Conservation (phyloP, 2,797 vertebrate species). For the Xiphorhynchus erythropygius region DNA sequence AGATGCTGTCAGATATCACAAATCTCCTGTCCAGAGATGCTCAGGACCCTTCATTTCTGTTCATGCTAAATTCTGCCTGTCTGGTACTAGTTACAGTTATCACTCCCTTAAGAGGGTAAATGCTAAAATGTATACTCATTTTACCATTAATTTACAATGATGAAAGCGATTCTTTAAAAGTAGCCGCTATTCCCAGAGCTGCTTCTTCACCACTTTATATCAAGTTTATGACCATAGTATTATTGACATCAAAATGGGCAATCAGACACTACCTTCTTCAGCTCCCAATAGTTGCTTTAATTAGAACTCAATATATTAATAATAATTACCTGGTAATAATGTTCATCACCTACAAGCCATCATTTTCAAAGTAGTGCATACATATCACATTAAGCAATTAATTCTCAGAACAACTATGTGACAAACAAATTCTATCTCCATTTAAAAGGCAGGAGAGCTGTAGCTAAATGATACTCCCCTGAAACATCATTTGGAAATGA, state of each 20-base stretch:
- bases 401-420: neutral
- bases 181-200: neutral
- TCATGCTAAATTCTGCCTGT: neutral
- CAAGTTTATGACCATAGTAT: neutral
- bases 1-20: neutral
- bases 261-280: neutral
- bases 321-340: neutral
- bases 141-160: neutral
- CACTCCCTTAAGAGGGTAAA: neutral
- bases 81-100: neutral
- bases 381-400: neutral
- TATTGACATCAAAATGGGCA: neutral
- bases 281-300: neutral
- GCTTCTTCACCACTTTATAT: neutral
- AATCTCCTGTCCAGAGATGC: neutral
- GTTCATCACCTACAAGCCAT: neutral
- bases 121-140: neutral
- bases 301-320: conserved; percentile 7
- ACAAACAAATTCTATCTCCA: neutral
- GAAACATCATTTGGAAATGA: neutral
- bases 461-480: neutral
- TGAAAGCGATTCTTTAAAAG: neutral
- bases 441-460: neutral
- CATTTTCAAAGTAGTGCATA: neutral
- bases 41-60: neutral